phyloP scores from a whole-genome alignment of 2,797 vertebrate genomes.

The Sphenodon punctatus region DNA sequence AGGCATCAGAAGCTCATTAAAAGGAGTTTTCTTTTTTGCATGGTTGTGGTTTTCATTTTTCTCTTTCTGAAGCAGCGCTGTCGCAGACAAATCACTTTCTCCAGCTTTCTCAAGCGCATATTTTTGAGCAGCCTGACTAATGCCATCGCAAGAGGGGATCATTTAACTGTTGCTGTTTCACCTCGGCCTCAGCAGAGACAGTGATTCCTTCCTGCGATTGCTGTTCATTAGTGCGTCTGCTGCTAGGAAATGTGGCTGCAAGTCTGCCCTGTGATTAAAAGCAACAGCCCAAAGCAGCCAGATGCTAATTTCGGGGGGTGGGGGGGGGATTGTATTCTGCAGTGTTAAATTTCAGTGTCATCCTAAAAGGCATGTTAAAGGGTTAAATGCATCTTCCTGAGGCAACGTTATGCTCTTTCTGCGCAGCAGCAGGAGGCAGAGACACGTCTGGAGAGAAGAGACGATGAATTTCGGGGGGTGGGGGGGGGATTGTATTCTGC shows the following conservation, averaged over 20 bases:
- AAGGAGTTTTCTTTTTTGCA: conserved; percentile 54
- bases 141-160: conserved; percentile 38
- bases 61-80: conserved; percentile 46
- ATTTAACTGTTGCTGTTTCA: conserved; percentile 45
- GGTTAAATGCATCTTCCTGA: too few species aligned
- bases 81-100: conserved; percentile 63
- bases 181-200: conserved; percentile 4
- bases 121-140: conserved; percentile 56
- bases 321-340: too few species aligned
- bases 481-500: too few species aligned
- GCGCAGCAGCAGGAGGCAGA: too few species aligned
- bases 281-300: not conserved
- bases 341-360: too few species aligned
- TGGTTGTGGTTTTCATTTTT: conserved; percentile 63
- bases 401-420: too few species aligned
- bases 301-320: not conserved
- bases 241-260: not conserved
- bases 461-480: too few species aligned
- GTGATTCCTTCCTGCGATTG: not conserved
- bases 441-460: too few species aligned
- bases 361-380: too few species aligned
- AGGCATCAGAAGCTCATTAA: conserved; percentile 60
- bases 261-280: not conserved
- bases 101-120: conserved; percentile 43
- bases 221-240: not conserved